Conservation (phyloP, 2,888 invertebrate genomes). For the Andrena camellia region DNA sequence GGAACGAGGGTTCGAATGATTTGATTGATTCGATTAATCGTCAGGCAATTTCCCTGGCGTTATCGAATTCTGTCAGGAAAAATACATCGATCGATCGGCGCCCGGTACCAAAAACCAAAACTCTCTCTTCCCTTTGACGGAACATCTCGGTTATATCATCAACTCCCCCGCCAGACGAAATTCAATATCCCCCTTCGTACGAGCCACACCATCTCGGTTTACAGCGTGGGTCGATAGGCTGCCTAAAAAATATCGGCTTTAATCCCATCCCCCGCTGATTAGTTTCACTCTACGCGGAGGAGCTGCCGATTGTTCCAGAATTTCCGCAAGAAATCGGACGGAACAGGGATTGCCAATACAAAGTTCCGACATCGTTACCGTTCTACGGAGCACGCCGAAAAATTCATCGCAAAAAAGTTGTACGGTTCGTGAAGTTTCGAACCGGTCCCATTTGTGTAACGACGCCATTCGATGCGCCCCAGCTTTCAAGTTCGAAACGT, state of each 20-base stretch:
- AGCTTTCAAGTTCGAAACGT: conserved; percentile 1
- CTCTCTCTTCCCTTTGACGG: neutral
- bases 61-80: too few species aligned
- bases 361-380: neutral
- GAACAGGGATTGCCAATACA: neutral
- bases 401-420: neutral
- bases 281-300: neutral
- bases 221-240: conserved; percentile 41
- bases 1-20: too few species aligned
- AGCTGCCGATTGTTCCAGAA: neutral
- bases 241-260: conserved; percentile 27
- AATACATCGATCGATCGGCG: too few species aligned
- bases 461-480: neutral
- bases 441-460: neutral
- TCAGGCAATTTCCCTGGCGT: too few species aligned
- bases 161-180: conserved; percentile 30
- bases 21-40: too few species aligned
- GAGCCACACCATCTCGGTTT: conserved; percentile 44
- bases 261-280: conserved; percentile 31
- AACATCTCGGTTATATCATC: neutral
- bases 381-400: neutral
- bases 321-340: neutral
- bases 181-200: conserved; percentile 30
- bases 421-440: neutral
- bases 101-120: neutral